Evolutionary conservation across 1,140 invertebrate species (phyloP).

Genomic region (Chrysomallon squamiferum): DNA sequence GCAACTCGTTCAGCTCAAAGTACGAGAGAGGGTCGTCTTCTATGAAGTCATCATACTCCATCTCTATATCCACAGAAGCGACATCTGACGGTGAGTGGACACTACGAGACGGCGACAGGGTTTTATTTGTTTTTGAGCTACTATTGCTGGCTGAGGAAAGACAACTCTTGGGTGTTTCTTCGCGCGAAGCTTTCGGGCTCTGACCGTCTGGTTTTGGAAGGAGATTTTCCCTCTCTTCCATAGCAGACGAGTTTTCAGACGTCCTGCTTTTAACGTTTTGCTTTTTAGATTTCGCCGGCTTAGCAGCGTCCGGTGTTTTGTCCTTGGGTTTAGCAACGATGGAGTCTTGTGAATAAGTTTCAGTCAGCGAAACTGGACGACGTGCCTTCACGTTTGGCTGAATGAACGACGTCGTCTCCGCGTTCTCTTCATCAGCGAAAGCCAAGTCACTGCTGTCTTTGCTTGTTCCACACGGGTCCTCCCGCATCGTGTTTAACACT

Average conservation of each 20-base stretch:
- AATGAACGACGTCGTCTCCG: constrained; percentile 50
- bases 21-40: constrained; percentile 58
- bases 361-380: constrained; percentile 51
- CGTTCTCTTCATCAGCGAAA: constrained; percentile 18
- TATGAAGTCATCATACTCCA: constrained; percentile 59
- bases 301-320: constrained; percentile 15
- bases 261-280: constrained; percentile 1
- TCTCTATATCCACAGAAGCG: constrained; percentile 40
- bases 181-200: constrained; percentile 46
- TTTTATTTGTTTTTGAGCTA: constrained; percentile 39
- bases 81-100: constrained; percentile 44
- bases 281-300: constrained; percentile 5
- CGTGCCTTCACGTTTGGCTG: constrained; percentile 25
- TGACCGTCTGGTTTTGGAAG: constrained; percentile 55
- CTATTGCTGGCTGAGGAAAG: constrained; percentile 33
- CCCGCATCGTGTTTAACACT: constrained; percentile 16
- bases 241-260: constrained; percentile 12
- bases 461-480: constrained; percentile 9
- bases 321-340: constrained; percentile 16
- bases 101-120: constrained; percentile 49
- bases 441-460: constrained; percentile 12
- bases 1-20: constrained; percentile 51
- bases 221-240: constrained; percentile 41
- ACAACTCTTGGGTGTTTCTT: constrained; percentile 29
- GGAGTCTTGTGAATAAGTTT: constrained; percentile 36